Evolutionary conservation across 1,140 invertebrate species (phyloP).

Genomic region (Cyclina sinensis): DNA sequence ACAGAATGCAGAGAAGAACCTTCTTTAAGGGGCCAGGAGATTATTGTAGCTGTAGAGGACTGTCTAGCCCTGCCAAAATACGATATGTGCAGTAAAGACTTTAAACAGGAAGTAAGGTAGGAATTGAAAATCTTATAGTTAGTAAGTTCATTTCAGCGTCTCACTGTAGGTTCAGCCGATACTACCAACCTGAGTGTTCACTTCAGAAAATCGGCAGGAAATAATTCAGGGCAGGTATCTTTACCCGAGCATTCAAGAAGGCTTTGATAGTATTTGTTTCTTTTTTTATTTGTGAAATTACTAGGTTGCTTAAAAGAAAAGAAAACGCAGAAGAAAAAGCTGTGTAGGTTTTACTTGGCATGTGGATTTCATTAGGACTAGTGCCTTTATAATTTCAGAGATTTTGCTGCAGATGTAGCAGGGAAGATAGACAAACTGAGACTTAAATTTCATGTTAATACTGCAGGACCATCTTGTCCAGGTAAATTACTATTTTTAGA

Average conservation of each 20-base stretch:
- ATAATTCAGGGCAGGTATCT: too few relatives aligned
- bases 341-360: background rate
- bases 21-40: slow-evolving; percentile 90
- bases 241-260: too few relatives aligned
- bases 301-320: too few relatives aligned
- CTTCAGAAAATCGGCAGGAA: too few relatives aligned
- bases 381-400: slow-evolving; percentile 66
- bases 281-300: too few relatives aligned
- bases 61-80: slow-evolving; percentile 87
- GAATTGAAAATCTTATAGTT: too few relatives aligned
- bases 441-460: slow-evolving; percentile 58
- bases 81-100: slow-evolving; percentile 90
- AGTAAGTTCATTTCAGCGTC: too few relatives aligned
- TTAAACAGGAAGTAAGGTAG: slow-evolving; percentile 91
- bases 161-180: too few relatives aligned
- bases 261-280: too few relatives aligned
- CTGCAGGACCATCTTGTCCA: slow-evolving; percentile 31
- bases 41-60: slow-evolving; percentile 89
- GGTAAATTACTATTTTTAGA: slow-evolving; percentile 60
- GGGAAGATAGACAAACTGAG: slow-evolving; percentile 69
- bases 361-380: background rate
- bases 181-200: too few relatives aligned
- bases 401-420: slow-evolving; percentile 69
- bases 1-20: slow-evolving; percentile 88
- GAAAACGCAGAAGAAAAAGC: too few relatives aligned